Base-by-base conservation (phyloP, 2,888 invertebrate genomes). In the Thereva nobilitata region DNA sequence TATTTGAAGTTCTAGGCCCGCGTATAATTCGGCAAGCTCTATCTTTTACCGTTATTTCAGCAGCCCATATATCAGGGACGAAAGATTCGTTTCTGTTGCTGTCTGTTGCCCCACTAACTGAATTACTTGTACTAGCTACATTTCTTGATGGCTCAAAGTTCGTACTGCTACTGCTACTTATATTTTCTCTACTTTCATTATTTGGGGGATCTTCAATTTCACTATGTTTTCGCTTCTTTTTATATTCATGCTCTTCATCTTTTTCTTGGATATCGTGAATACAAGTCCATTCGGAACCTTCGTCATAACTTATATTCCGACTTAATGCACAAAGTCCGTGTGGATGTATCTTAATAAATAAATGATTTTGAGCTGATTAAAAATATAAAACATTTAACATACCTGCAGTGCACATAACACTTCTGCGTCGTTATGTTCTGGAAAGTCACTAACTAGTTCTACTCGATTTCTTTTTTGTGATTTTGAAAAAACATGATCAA, bases 281-380 rank as follows among this genome's bases (percentile, higher is more conserved):
- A 77, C 94, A 93, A 5, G 94, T 94, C 93, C 94, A 96, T 90
- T 96, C 96, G 45, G 92, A 90, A 75, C 86, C 86, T 77, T 95
- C 94, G 73, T 91, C 89, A 70, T 87, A 88, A 75, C 91, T 93
- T 65, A 94, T 90, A 80, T 95, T 95, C 71, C 96, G 86, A 66
- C 93, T 93, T 42, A 95, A 82, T 12, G 92, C 91, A 77, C 91
- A 92, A 90, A 93, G 94, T 12, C 95, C 93, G 77, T 92, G 89
- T 0, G 95, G 95, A 79, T 95, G 95, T 70, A 94, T 87, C 86
- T 91, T 84, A 53, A 84, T 79, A 35, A 37, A 37, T 50, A n/a
- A 41, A 47, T 0, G 7, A 40, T 50, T 34, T 47, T 47, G 4
- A 3, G 52, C 53, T 6, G 38, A 40, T 34, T 42, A 42, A 42